Evolutionary conservation across 2,888 invertebrate species (phyloP).

Genomic region (Drosophila limbata): DNA sequence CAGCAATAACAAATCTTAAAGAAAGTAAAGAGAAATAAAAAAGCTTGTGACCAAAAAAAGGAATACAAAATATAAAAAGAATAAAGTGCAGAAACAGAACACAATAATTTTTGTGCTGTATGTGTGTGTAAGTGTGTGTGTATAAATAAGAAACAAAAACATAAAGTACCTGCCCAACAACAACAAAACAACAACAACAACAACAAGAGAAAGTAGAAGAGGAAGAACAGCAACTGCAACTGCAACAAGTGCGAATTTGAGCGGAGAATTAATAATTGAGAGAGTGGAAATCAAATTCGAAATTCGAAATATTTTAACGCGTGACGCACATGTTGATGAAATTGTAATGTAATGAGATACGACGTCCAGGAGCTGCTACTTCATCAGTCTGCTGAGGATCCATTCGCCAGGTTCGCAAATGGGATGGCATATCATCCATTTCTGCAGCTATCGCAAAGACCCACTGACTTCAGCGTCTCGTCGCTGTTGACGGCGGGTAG

Average conservation of each 20-base stretch:
- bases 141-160: constrained; percentile 3
- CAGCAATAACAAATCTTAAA: not conserved
- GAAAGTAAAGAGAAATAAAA: not conserved
- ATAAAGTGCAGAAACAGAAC: constrained; percentile 17
- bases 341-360: constrained; percentile 86
- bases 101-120: constrained; percentile 8
- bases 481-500: constrained; percentile 93
- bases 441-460: constrained; percentile 93
- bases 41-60: constrained; percentile 11
- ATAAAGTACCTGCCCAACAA: constrained; percentile 42
- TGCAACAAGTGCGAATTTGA: constrained; percentile 11
- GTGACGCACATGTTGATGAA: constrained; percentile 73
- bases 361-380: constrained; percentile 86
- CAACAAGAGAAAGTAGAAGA: not conserved
- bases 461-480: constrained; percentile 97
- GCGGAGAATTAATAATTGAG: not conserved
- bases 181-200: constrained; percentile 21
- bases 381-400: constrained; percentile 86
- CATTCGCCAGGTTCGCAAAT: constrained; percentile 86
- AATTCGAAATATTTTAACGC: constrained; percentile 45
- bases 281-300: constrained; percentile 2
- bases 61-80: constrained; percentile 18
- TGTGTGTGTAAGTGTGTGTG: constrained; percentile 26
- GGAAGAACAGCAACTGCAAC: constrained; percentile 12
- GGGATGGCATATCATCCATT: constrained; percentile 94